Evolutionary conservation across 2,888 invertebrate species (phyloP).

Genomic region (Drosophila parthenogenetica): DNA sequence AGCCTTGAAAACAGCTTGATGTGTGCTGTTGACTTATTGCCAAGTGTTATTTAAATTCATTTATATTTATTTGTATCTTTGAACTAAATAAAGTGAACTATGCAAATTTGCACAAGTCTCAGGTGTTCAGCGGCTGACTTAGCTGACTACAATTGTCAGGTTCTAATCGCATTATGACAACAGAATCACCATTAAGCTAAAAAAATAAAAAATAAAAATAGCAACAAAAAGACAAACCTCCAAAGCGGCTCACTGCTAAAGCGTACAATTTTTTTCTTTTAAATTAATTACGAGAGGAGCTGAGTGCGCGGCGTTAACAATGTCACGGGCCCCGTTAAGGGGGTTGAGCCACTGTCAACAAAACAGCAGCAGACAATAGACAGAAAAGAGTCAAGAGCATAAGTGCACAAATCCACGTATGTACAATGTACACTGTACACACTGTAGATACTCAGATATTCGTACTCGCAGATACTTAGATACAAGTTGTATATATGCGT

Average conservation of each 20-base stretch:
- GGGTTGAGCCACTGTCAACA: constrained; percentile 59
- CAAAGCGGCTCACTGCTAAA: constrained; percentile 34
- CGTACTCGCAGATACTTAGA: constrained; percentile 24
- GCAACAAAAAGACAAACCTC: constrained; percentile 18
- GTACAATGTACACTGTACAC: constrained; percentile 7
- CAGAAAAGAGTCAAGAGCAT: constrained; percentile 48
- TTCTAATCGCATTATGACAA: constrained; percentile 81
- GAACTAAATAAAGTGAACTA: constrained; percentile 75
- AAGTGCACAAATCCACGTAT: constrained; percentile 62
- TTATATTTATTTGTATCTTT: constrained; percentile 65
- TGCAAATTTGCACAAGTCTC: constrained; percentile 69
- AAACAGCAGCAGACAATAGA: constrained; percentile 36
- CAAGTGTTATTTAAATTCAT: constrained; percentile 77
- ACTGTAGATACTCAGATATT: constrained; percentile 25
- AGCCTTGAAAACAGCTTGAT: constrained; percentile 67
- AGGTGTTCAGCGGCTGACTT: constrained; percentile 55
- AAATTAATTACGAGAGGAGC: constrained; percentile 53
- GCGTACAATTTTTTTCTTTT: constrained; percentile 50
- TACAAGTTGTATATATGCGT: constrained; percentile 52
- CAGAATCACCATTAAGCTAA: constrained; percentile 24
- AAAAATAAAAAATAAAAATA: constrained; percentile 8
- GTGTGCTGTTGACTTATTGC: constrained; percentile 67
- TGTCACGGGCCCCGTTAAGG: constrained; percentile 53
- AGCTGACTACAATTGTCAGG: constrained; percentile 68
- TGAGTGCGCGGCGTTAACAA: constrained; percentile 8